phyloP scores from a whole-genome alignment of 2,888 invertebrate genomes.

The Dynastes tityus region DNA sequence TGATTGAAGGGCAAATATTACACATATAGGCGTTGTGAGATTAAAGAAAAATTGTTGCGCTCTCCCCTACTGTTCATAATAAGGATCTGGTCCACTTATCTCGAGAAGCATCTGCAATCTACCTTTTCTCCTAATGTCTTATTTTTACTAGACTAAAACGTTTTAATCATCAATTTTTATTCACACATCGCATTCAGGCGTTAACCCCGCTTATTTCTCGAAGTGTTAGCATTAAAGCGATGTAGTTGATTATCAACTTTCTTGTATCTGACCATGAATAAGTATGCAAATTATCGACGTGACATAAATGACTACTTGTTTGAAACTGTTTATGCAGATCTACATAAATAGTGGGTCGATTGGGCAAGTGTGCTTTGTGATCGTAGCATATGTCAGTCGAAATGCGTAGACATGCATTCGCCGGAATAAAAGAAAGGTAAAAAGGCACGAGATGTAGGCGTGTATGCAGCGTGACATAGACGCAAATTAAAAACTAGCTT shows the following conservation, averaged over 20 bases:
- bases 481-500: slow-evolving; percentile 21
- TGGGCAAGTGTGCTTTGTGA: slow-evolving; percentile 40
- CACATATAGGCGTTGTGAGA: too few relatives aligned
- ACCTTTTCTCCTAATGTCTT: too few relatives aligned
- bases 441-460: not conserved
- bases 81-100: too few relatives aligned
- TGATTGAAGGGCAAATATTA: too few relatives aligned
- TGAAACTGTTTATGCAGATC: slow-evolving; percentile 51
- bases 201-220: slow-evolving; percentile 33
- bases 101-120: too few relatives aligned
- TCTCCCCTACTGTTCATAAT: too few relatives aligned
- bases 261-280: slow-evolving; percentile 34
- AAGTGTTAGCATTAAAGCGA: slow-evolving; percentile 28
- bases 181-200: slow-evolving; percentile 8
- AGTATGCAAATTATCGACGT: slow-evolving; percentile 47
- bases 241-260: slow-evolving; percentile 45
- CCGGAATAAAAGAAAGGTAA: slow-evolving; percentile 9
- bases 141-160: too few relatives aligned
- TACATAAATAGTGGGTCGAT: slow-evolving; percentile 54
- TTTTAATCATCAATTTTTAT: slow-evolving; percentile 18
- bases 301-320: slow-evolving; percentile 56
- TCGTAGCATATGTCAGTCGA: slow-evolving; percentile 19
- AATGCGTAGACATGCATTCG: slow-evolving; percentile 26
- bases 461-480: not conserved
- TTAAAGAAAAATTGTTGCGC: too few relatives aligned